phyloP scores from a whole-genome alignment of 2,797 vertebrate species.

The Anguilla marmorata region DNA sequence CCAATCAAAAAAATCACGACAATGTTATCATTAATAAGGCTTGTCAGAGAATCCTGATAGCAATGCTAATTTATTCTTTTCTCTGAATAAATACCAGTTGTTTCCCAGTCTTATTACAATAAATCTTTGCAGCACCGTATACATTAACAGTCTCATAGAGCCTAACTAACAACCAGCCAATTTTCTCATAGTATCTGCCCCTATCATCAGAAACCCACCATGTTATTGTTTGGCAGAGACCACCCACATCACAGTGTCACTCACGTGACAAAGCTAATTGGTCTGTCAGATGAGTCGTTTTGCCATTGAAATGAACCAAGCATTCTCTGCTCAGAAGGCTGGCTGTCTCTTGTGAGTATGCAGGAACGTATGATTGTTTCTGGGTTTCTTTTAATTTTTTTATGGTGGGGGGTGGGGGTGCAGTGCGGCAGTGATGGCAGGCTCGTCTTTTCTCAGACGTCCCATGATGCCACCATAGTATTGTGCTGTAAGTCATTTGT shows the following conservation, averaged over 20 bases:
- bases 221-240: neutral
- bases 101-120: slow-evolving; percentile 50
- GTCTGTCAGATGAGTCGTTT: slow-evolving; percentile 45
- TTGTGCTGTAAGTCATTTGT: slow-evolving; percentile 34
- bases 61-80: slow-evolving; percentile 76
- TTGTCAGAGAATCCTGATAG: slow-evolving; percentile 82
- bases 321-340: neutral
- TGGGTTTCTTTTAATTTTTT: neutral
- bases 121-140: slow-evolving; percentile 40
- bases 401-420: neutral
- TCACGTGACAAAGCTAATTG: slow-evolving; percentile 48
- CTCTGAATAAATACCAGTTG: slow-evolving; percentile 46
- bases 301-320: neutral
- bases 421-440: neutral
- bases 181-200: neutral
- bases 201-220: neutral
- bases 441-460: neutral
- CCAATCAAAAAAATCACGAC: slow-evolving; percentile 65
- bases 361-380: neutral
- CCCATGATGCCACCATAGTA: neutral
- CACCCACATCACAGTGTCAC: slow-evolving; percentile 37
- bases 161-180: neutral
- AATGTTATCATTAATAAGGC: slow-evolving; percentile 83
- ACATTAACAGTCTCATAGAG: slow-evolving; percentile 46
- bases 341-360: neutral